Base-by-base conservation (phyloP, 1,140 invertebrate genomes). In the Hyposmocoma kahamanoa region DNA sequence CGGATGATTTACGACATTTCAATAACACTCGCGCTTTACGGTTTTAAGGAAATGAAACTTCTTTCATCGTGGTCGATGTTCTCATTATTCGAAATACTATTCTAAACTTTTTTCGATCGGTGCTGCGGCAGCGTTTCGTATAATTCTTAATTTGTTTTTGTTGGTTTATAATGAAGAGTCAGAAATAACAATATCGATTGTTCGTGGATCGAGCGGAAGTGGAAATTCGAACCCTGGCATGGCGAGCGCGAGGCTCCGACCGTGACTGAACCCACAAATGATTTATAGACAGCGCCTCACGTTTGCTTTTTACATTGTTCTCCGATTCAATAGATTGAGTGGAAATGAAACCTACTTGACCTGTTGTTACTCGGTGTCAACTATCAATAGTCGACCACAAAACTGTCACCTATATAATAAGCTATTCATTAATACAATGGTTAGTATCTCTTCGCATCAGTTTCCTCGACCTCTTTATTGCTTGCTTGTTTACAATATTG, bases 111-210 rank as follows among this genome's bases (percentile, higher is more conserved):
- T 59, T 45, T 55, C 46, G 38, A 36, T 60, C 47, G 18, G 13
- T 8, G 32, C 32, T 6, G 32, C 32, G 28, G 13, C n/a, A 1
- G 10, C 28, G 32, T 36, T 36, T 3, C 32, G 32, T 42, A 44
- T 45, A 51, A 54, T 56, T 58, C 45, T 64, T 63, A 69, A 64
- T 69, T 72, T 68, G 59, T 68, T 72, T 68, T 72, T 72, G 63
- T 72, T 67, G 61, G 50, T 67, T 72, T 67, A 64, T 62, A 71
- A 67, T 65, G 66, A 69, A 72, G 63, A 63, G 62, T 62, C 61
- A 57, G 51, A 58, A 66, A 68, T 67, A 76, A 72, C 72, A 72
- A 73, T 76, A 76, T 76, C 70, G 72, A 77, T 79, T 77, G 67
- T 80, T 63, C 60, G 63, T 67, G 62, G 59, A 63, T 56, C 58